Evolutionary conservation across 2,797 vertebrate genomes (phyloP).

Genomic region (Sebastes iracundus): DNA sequence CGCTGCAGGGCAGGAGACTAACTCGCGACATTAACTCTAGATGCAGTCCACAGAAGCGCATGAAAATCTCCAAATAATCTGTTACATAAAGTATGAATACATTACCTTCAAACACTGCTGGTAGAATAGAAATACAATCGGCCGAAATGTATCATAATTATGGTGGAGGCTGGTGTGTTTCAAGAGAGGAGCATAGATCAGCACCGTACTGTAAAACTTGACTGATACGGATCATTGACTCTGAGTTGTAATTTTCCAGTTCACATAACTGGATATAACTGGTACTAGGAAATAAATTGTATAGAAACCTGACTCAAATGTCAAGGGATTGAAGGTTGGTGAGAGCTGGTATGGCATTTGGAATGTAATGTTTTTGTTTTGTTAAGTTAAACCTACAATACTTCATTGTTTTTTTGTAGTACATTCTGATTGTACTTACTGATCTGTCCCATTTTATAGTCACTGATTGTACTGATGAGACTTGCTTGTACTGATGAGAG

Average conservation of each 20-base stretch:
- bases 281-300: not conserved
- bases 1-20: not conserved
- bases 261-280: not conserved
- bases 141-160: not conserved
- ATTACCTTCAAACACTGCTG: not conserved
- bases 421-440: not conserved
- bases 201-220: not conserved
- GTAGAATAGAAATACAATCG: not conserved
- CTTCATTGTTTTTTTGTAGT: not conserved
- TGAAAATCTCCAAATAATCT: not conserved
- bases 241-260: constrained; percentile 1
- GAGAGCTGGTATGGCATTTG: not conserved
- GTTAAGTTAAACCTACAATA: not conserved
- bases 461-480: not conserved
- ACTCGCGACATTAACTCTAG: not conserved
- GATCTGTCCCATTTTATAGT: not conserved
- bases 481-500: not conserved
- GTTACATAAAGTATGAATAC: not conserved
- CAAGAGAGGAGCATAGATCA: not conserved
- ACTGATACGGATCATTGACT: constrained; percentile 6
- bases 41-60: not conserved
- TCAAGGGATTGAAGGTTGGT: not conserved
- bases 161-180: not conserved
- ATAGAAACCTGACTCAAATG: not conserved
- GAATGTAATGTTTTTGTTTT: not conserved